Conservation (phyloP, 2,797 vertebrate genomes). For the Clarias pachynema region DNA sequence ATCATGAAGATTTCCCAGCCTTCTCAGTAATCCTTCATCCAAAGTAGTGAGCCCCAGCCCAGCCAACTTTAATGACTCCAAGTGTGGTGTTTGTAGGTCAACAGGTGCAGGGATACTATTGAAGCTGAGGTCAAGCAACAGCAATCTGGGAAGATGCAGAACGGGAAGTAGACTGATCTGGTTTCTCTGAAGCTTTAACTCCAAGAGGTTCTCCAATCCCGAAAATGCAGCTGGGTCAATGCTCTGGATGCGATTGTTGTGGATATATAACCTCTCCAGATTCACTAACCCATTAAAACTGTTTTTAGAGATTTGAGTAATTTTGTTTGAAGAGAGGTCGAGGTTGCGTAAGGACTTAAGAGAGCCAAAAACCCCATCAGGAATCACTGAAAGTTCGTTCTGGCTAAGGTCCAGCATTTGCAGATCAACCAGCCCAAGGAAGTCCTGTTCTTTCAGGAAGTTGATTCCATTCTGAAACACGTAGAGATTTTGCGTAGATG, state of each 20-base stretch:
- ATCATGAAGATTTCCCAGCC: slow-evolving; percentile 86
- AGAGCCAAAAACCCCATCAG: slow-evolving; percentile 82
- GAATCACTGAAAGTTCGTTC: slow-evolving; percentile 86
- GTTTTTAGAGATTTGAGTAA: slow-evolving; percentile 85
- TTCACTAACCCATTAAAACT: slow-evolving; percentile 87
- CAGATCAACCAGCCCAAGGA: slow-evolving; percentile 77
- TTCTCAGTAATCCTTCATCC: slow-evolving; percentile 81
- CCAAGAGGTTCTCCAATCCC: slow-evolving; percentile 83
- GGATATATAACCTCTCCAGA: slow-evolving; percentile 92
- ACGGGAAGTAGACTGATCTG: slow-evolving; percentile 79
- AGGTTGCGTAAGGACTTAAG: slow-evolving; percentile 86
- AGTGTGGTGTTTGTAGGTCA: slow-evolving; percentile 77
- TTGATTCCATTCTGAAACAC: slow-evolving; percentile 88
- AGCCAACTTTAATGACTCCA: slow-evolving; percentile 86
- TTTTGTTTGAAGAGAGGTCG: slow-evolving; percentile 88
- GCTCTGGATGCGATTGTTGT: slow-evolving; percentile 84
- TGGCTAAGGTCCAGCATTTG: slow-evolving; percentile 90
- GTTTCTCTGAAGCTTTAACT: slow-evolving; percentile 92
- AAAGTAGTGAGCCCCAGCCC: slow-evolving; percentile 81
- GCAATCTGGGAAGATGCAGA: slow-evolving; percentile 80
- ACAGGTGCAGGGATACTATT: slow-evolving; percentile 79
- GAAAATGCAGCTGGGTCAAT: slow-evolving; percentile 88
- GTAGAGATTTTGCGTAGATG: slow-evolving; percentile 77
- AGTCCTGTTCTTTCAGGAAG: slow-evolving; percentile 78
- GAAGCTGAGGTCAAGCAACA: slow-evolving; percentile 90